Conservation (phyloP, 2,888 invertebrate genomes). For the Cephus rjabovi region DNA sequence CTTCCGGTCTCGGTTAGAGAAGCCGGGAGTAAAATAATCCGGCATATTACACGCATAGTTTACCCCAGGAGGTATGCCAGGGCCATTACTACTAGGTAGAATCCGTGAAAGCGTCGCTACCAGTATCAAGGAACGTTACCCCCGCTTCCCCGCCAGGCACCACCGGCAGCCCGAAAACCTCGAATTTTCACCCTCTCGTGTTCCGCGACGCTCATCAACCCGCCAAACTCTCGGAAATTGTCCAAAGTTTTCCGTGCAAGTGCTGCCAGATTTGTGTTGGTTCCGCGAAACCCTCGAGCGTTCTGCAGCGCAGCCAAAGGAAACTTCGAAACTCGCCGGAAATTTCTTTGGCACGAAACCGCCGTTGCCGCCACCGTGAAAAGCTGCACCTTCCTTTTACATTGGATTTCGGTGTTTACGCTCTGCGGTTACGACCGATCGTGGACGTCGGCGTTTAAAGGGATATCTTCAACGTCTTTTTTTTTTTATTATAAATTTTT, state of each 20-base stretch:
- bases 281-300: background rate
- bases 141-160: background rate
- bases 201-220: conserved; percentile 14
- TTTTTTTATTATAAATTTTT: too few species aligned
- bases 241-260: conserved; percentile 20
- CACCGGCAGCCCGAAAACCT: background rate
- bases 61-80: conserved; percentile 35
- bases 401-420: background rate
- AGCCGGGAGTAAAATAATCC: conserved; percentile 41
- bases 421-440: background rate
- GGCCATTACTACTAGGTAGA: background rate
- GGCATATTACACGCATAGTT: conserved; percentile 49
- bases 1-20: conserved; percentile 1
- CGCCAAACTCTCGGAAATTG: conserved; percentile 23
- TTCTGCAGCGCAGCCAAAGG: background rate
- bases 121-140: background rate
- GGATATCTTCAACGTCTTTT: background rate
- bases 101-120: background rate
- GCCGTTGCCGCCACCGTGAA: conserved; percentile 19
- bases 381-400: background rate
- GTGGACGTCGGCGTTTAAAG: background rate
- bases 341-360: conserved; percentile 15
- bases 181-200: conserved; percentile 22
- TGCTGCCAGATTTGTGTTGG: conserved; percentile 7
- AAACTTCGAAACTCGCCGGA: conserved; percentile 13